Conservation (phyloP, 2,888 invertebrate genomes). For the Pachymerium ferrugineum region DNA sequence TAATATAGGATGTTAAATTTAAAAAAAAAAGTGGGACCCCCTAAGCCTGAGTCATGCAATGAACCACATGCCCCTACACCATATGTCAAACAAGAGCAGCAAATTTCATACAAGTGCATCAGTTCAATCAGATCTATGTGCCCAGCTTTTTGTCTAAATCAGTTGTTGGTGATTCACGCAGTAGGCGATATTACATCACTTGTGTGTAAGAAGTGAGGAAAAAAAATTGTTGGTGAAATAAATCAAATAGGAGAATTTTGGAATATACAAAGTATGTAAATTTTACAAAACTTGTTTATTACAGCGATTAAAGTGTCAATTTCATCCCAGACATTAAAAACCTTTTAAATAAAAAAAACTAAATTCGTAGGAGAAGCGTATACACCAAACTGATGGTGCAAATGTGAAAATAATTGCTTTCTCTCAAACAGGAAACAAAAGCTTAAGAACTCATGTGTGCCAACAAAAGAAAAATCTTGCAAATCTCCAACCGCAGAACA, state of each 20-base stretch:
- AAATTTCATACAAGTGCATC: constrained; percentile 10
- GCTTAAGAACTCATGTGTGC: constrained; percentile 24
- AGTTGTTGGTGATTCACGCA: constrained; percentile 10
- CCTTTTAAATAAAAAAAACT: neutral
- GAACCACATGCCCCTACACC: constrained; percentile 20
- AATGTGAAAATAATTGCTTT: constrained; percentile 27
- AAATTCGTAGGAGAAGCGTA: neutral
- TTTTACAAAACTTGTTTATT: too few species aligned
- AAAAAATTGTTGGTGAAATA: neutral
- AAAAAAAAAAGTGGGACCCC: neutral
- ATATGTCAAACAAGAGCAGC: constrained; percentile 22
- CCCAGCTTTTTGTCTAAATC: constrained; percentile 7
- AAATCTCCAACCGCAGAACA: constrained; percentile 25
- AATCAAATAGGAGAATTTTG: too few species aligned
- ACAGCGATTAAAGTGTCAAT: too few species aligned
- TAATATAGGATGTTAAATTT: neutral
- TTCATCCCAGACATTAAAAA: too few species aligned
- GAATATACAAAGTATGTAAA: too few species aligned
- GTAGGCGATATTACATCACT: neutral
- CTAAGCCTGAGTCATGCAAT: constrained; percentile 2
- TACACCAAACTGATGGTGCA: neutral
- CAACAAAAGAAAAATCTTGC: constrained; percentile 27
- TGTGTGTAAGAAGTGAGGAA: neutral
- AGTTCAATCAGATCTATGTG: constrained; percentile 14
- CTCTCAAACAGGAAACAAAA: constrained; percentile 24